Conservation (phyloP, 2,797 vertebrate species). For the Pangasius sanitwongsei region DNA sequence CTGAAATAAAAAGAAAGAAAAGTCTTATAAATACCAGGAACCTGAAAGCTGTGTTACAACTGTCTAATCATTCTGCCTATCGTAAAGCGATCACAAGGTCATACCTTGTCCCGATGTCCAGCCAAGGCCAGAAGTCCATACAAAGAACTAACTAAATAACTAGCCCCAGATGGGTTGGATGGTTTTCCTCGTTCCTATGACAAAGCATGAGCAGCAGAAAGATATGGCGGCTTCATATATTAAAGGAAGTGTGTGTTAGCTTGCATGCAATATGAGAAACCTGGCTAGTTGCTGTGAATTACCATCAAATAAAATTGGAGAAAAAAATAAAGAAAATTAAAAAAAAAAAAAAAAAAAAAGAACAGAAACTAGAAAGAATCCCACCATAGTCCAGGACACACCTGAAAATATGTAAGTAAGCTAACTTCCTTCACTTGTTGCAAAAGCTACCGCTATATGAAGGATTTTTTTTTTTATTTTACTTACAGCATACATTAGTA, state of each 20-base stretch:
- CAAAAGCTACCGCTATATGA: background rate
- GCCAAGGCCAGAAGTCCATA: background rate
- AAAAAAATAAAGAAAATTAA: background rate
- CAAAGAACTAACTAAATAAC: background rate
- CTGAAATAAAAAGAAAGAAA: too few relatives aligned
- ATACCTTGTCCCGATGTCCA: background rate
- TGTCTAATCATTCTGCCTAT: background rate
- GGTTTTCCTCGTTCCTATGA: background rate
- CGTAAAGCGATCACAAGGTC: background rate
- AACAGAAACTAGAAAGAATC: background rate
- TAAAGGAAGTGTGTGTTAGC: background rate
- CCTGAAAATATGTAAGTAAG: conserved; percentile 53
- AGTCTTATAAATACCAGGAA: background rate
- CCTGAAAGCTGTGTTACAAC: background rate
- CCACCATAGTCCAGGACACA: conserved; percentile 37
- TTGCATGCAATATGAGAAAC: background rate
- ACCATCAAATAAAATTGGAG: background rate
- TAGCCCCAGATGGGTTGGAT: background rate
- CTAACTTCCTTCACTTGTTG: conserved; percentile 23
- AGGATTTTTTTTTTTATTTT: background rate
- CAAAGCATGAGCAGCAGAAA: background rate
- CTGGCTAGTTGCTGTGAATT: background rate
- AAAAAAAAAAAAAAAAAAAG: background rate
- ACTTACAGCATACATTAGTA: background rate
- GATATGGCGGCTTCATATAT: background rate